Evolutionary conservation across 2,113 vertebrate species (phyloP).

Genomic region (Dasyurus viverrinus): DNA sequence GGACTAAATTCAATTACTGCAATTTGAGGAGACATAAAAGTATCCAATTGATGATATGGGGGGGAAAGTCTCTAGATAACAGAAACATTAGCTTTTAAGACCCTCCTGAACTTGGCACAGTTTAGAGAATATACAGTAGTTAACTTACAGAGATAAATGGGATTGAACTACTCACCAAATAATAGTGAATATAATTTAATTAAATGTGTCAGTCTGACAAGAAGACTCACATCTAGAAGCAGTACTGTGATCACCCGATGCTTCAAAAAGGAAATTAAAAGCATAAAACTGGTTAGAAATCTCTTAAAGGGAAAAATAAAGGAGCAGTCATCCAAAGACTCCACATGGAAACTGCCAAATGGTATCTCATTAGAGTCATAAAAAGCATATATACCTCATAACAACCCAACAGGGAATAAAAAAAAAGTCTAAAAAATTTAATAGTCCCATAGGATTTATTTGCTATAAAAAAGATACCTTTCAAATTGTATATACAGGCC

Average conservation of each 20-base stretch:
- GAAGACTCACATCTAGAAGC: not conserved
- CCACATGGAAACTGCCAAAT: conserved; percentile 1
- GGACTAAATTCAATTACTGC: not conserved
- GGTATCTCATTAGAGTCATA: not conserved
- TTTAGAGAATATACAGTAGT: not conserved
- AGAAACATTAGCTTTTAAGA: not conserved
- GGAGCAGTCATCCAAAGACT: not conserved
- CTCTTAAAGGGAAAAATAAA: conserved; percentile 10
- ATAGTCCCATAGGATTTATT: not conserved
- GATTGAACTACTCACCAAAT: not conserved
- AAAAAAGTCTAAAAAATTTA: not conserved
- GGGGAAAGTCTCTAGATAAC: not conserved
- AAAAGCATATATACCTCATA: not conserved
- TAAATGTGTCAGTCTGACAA: conserved; percentile 1
- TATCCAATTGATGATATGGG: not conserved
- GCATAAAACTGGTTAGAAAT: conserved; percentile 15
- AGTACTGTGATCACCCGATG: not conserved
- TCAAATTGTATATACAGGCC: not conserved
- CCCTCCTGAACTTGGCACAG: not conserved
- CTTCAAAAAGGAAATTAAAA: not conserved
- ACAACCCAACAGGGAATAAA: not conserved
- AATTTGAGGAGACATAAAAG: not conserved
- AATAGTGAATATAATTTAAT: not conserved
- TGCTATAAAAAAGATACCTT: not conserved
- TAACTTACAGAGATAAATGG: not conserved